Base-by-base conservation (phyloP, 1,140 invertebrate genomes). In the Lepidotrigona ventralis region DNA sequence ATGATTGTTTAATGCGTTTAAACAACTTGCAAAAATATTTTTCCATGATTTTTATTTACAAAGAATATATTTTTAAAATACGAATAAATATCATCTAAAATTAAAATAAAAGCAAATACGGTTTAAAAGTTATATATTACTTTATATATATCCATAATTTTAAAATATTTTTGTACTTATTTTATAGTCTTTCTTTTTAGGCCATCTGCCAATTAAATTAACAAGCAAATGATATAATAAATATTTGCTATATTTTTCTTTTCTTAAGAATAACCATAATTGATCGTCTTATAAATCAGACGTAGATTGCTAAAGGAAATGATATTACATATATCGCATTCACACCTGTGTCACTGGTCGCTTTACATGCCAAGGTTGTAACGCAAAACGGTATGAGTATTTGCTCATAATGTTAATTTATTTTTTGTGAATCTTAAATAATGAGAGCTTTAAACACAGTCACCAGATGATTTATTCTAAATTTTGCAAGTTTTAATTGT, bases 311-410 rank as follows among this genome's bases (percentile, higher is more conserved):
- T 54, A 70, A 29, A 79, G 58, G 81, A 83, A 79, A 79, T 46
- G 68, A 58, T 79, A 71, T 78, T 76, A 71, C 46, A 58, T 83
- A 71, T 51, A 58, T 83, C 29, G 56, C 64, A 46, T 23, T 39
- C 17, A 53, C 82, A 88, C 86, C 73, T 88, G 85, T 79, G 56
- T 66, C 29, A 70, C 68, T 53, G 71, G 58, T 87, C 80, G 80
- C 77, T 70, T 79, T 39, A 70, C 82, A 64, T 73, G 72, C 71
- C 60, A 87, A 85, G 78, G 60, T 87, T 80, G 79, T 73, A 85
- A 53, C n/a, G 64, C 78, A 60, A 51, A 79, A 66, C 56, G 58
- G n/a, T 66, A 46, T 56, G 29, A 86, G 66, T n/a, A 58, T 54
- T 73, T 21, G 56, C 66, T 77, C 64, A 33, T 56, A 21, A 77